These are phyloP conservation scores for Phodopus roborovskii DNA, from an alignment of 2,113 vertebrate genomes.

Conservation along the genomic window DNA sequence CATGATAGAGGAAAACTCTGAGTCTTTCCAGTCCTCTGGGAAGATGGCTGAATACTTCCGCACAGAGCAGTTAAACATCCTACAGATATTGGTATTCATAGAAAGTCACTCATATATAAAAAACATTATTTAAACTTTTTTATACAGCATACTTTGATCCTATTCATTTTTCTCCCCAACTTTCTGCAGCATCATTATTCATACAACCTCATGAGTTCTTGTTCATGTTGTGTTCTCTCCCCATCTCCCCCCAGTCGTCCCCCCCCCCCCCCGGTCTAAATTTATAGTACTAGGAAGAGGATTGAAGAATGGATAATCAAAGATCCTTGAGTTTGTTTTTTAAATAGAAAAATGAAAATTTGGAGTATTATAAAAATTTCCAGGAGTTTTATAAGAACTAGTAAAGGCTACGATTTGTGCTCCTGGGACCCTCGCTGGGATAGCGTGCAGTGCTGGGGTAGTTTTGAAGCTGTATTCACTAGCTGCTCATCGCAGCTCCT, in stretches of 20 bases:
- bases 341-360: neutral
- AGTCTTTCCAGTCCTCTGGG: neutral
- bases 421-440: neutral
- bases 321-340: conserved; percentile 4
- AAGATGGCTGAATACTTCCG: neutral
- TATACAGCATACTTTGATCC: neutral
- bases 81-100: neutral
- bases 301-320: neutral
- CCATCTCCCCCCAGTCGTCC: rapidly evolving
- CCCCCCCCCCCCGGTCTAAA: no score
- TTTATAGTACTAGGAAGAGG: neutral
- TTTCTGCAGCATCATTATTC: neutral
- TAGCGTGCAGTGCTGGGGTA: neutral
- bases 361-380: neutral
- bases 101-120: neutral
- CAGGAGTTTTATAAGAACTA: neutral
- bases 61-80: neutral
- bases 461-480: neutral
- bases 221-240: neutral
- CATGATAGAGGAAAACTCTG: neutral
- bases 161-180: neutral
- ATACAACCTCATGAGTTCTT: neutral
- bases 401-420: neutral
- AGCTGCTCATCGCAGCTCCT: neutral
- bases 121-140: neutral